Evolutionary conservation across 2,888 invertebrate genomes (phyloP), one percentile per base, ranked within the genome.

Genomic region (Smittia sp.): DNA sequence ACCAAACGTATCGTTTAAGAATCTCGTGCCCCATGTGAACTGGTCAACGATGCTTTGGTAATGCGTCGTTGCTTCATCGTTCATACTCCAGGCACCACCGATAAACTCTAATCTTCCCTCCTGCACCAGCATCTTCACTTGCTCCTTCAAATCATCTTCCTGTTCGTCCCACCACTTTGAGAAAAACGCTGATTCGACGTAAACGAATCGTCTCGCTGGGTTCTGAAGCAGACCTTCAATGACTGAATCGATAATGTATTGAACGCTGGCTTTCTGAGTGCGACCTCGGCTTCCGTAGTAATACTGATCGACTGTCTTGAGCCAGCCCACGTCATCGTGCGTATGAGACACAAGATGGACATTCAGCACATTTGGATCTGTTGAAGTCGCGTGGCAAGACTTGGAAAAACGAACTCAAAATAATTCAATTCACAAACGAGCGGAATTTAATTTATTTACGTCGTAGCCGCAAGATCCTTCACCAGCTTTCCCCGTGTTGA

Each of bases 281-380:
- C 76, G 76, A 52, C 62, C 77, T 79, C 79, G 77, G 88, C 89
- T 86, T 77, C 89, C 89, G 78, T 87, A 90, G 77, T 87, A 93
- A 78, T 93, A 93, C 78, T 93, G 90, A 78, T 93, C 93, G 1
- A 91, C 90, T 0, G 93, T 93, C 80, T 92, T 91, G 58, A 93
- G 84, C 93, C 93, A 94, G 1, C 93, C 93, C 0, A 92, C 91
- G 79, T 94, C 93, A 84, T 93, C 91, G 79, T 93, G 93, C 0
- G 92, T 90, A 78, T 94, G 93, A 0, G 92, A 85, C 0, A 89
- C 87, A 0, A 95, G 83, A 79, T 95, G 95, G 0, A 95, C 90
- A 79, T 94, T 95, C 22, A 95, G 81, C 78, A 87, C 85, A 3
- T 46, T 15, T n/a, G n/a, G 11, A 46, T 46, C 46, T 3, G 46